A percentile compares a stretch with the other conserved stretches of the same genome.
phyloP scores from a whole-genome alignment of 2,113 vertebrate genomes.

The Carassius gibelio region DNA sequence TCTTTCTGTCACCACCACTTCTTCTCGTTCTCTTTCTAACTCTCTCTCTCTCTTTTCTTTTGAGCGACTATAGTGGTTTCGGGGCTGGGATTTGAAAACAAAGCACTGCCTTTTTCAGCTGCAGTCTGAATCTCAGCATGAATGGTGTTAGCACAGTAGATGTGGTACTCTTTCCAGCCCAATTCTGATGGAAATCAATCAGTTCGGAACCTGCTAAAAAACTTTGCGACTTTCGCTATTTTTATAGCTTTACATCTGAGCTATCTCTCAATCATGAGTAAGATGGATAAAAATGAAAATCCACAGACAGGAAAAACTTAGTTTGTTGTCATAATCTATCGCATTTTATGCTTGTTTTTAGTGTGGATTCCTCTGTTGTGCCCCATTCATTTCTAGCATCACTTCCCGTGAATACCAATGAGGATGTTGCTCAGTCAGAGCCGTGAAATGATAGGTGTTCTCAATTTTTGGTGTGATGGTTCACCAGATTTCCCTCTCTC shows the following conservation, averaged over 20 bases:
- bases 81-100: slow-evolving; percentile 27
- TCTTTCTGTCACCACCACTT: slow-evolving; percentile 3
- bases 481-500: slow-evolving; percentile 19
- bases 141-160: slow-evolving; percentile 12
- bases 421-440: slow-evolving; percentile 11
- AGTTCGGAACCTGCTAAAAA: neutral
- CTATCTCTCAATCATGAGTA: neutral
- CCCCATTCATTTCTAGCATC: neutral
- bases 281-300: neutral
- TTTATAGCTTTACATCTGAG: neutral
- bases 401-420: slow-evolving; percentile 41
- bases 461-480: slow-evolving; percentile 17
- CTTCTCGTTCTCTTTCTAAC: slow-evolving; percentile 1
- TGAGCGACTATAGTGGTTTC: slow-evolving; percentile 26
- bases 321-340: neutral
- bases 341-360: neutral
- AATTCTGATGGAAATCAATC: slow-evolving; percentile 18
- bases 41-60: slow-evolving; percentile 1
- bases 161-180: neutral
- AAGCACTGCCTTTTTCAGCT: slow-evolving; percentile 27
- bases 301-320: neutral
- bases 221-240: neutral
- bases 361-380: slow-evolving; percentile 6
- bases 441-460: slow-evolving; percentile 24
- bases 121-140: neutral